These are phyloP conservation scores for Manacus vitellinus DNA, from an alignment of 2,113 vertebrate genomes.

Conservation along the genomic window DNA sequence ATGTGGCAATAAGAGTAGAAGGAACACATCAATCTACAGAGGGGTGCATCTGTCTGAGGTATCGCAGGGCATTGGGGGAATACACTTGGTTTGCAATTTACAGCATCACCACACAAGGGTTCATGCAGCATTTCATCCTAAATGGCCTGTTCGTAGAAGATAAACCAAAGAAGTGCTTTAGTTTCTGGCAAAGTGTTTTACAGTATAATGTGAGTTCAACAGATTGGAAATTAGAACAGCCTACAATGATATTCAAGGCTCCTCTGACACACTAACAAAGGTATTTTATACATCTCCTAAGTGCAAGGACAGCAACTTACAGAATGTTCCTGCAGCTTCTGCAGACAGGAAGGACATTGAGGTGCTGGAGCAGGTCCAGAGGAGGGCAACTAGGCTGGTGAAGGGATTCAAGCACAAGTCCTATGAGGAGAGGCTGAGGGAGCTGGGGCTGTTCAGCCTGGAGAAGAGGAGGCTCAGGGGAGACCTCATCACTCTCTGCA, in stretches of 20 bases:
- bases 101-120: neutral
- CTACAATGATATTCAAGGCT: neutral
- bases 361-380: too few relatives aligned
- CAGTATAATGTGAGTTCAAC: neutral
- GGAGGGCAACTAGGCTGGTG: too few relatives aligned
- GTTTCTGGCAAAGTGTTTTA: neutral
- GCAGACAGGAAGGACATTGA: neutral
- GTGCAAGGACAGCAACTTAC: neutral
- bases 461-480: too few relatives aligned
- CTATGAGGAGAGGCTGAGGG: too few relatives aligned
- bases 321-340: fast-evolving
- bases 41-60: neutral
- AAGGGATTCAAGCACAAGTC: too few relatives aligned
- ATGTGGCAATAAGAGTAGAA: neutral
- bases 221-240: neutral
- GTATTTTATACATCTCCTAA: neutral
- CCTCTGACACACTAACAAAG: neutral
- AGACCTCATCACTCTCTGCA: too few relatives aligned
- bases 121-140: neutral
- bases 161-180: neutral
- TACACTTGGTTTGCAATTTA: neutral
- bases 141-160: neutral
- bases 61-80: neutral
- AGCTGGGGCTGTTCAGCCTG: too few relatives aligned
- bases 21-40: neutral